Evolutionary conservation across 2,113 vertebrate species (phyloP), one percentile per base, ranked within the genome.

Genomic region (Oreotrochilus melanogaster): DNA sequence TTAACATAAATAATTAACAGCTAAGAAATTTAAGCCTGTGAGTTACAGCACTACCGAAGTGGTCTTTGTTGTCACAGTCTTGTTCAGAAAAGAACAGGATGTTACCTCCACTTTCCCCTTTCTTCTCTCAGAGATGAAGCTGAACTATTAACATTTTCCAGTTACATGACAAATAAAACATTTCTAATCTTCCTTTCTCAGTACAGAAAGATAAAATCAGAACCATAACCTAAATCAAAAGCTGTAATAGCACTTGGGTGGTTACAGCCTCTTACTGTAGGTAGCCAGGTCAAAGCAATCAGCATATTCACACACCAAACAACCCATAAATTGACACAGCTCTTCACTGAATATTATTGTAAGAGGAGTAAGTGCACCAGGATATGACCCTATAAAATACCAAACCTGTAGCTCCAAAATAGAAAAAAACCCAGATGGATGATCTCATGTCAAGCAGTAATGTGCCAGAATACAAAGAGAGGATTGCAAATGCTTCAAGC

Each of bases 1-100:
- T 93, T 90, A 78, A 86, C 83, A 90, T 88, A 94, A 96, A 92
- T 95, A 75, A 96, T 93, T 95, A 96, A 88, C 72, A 57, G 86
- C 72, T 86, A 74, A 88, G 88, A 88, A 91, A 79, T 60, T 45
- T 14, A 70, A 6, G 51, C 60, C 70, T 94, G 67, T 66, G 73
- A 74, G 48, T 71, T 47, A 74, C 45, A 76, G 75, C 64, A 83
- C 31, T 31, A 37, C 61, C 74, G 51, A 80, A 84, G 27, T 18
- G 16, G n/a, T 83, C 60, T 88, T 86, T 90, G 60, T 82, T 6
- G 0, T 79, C 80, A 47, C 48, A 78, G 76, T 64, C 73, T 69
- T 85, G 4, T 91, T 89, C 45, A 69, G 54, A 89, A 53, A 67
- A 88, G 60, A 75, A 67, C 24, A 89, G 61, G 48, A 69, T 0